Conservation (phyloP, 2,888 invertebrate genomes). For the Lacanobia wlatinum region DNA sequence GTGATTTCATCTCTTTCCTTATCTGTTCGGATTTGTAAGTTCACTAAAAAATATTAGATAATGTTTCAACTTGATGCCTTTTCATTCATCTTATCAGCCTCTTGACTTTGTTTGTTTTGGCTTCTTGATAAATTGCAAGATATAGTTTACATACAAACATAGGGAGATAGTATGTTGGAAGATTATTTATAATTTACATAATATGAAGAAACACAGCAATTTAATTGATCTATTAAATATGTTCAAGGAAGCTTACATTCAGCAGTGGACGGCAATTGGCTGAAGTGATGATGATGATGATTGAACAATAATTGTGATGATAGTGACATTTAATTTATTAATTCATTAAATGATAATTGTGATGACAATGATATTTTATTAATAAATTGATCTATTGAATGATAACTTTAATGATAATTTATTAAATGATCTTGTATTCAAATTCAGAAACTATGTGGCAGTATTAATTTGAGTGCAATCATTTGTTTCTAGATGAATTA, state of each 20-base stretch:
- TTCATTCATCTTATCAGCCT: conserved; percentile 43
- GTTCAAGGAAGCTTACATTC: too few species aligned
- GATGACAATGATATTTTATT: too few species aligned
- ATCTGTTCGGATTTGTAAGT: background rate
- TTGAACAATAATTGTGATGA: too few species aligned
- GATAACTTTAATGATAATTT: too few species aligned
- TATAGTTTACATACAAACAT: background rate
- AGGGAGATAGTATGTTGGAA: background rate
- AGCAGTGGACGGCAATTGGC: too few species aligned
- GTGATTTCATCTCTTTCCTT: background rate
- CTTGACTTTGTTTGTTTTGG: conserved; percentile 37
- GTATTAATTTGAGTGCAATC: background rate
- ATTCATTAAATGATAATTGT: too few species aligned
- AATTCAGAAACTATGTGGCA: background rate
- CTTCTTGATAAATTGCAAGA: conserved; percentile 29
- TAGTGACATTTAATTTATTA: too few species aligned
- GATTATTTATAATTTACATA: conserved; percentile 6
- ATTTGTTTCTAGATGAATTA: background rate
- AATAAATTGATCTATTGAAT: too few species aligned
- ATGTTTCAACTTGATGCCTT: background rate
- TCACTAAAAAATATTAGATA: conserved; percentile 12
- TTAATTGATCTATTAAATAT: too few species aligned
- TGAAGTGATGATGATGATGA: too few species aligned
- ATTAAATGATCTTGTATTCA: too few species aligned
- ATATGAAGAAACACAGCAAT: too few species aligned